Percentiles rank a stretch among this genome's conserved stretches.
Conservation (phyloP, 37 sponge, comb jelly and placozoan species). For the Halichondria panicea region DNA sequence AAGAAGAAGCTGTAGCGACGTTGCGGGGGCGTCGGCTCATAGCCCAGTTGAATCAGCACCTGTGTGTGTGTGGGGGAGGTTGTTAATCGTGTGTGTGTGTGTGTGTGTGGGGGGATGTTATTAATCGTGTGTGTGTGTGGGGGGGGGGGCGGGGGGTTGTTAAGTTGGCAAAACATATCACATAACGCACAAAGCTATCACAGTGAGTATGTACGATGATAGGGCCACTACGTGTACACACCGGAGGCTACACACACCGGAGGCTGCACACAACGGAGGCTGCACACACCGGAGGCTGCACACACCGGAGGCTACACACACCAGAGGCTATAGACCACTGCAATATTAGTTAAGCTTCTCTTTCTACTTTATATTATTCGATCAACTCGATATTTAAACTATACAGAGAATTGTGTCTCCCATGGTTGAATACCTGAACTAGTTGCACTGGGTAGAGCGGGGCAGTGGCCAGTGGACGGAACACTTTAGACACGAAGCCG, state of each 20-base stretch:
- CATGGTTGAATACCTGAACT: slow-evolving; percentile 25
- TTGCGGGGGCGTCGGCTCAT: slow-evolving; percentile 41
- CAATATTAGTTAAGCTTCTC: no score
- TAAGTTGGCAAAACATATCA: no score
- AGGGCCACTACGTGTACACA: no score
- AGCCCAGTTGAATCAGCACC: slow-evolving; percentile 47
- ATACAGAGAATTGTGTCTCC: background rate
- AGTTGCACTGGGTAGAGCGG: slow-evolving; percentile 17
- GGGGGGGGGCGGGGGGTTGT: background rate
- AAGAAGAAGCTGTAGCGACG: slow-evolving; percentile 41
- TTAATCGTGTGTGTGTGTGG: background rate
- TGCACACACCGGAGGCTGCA: no score
- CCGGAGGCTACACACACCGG: no score
- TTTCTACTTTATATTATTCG: no score
- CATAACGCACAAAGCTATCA: no score
- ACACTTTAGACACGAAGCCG: background rate
- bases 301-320: no score
- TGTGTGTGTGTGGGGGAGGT: background rate
- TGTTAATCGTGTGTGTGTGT: background rate
- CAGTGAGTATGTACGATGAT: no score
- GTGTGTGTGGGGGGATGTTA: background rate
- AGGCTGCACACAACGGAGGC: no score
- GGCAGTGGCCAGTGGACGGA: background rate
- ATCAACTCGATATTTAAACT: no score
- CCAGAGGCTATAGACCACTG: no score